A percentile compares a stretch with the other conserved stretches of the same genome.
These are phyloP conservation scores for Spialia ferax DNA, from an alignment of 2,888 invertebrate species.

Conservation along the genomic window DNA sequence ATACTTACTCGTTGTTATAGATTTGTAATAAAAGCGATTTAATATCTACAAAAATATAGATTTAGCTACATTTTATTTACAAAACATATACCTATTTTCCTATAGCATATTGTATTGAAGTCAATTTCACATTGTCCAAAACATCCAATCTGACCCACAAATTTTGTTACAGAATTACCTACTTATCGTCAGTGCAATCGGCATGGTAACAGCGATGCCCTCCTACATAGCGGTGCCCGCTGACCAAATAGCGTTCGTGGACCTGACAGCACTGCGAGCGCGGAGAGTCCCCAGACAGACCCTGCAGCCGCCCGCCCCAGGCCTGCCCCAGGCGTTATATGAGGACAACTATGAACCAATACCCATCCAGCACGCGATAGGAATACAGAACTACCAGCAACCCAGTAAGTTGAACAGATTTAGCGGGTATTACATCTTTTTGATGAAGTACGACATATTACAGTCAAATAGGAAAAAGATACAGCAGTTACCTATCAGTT, in stretches of 20 bases:
- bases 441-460: no score
- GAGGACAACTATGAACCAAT: slow-evolving; percentile 66
- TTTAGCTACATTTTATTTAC: no score
- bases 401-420: slow-evolving; percentile 70
- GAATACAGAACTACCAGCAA: slow-evolving; percentile 55
- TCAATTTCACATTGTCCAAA: no score
- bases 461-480: no score
- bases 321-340: slow-evolving; percentile 57
- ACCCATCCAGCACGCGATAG: slow-evolving; percentile 41
- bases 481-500: no score
- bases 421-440: no score
- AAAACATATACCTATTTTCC: no score
- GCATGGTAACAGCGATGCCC: slow-evolving; percentile 75
- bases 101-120: no score
- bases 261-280: slow-evolving; percentile 73
- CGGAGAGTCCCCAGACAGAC: slow-evolving; percentile 73
- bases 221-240: slow-evolving; percentile 88
- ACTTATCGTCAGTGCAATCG: slow-evolving; percentile 62
- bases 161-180: slow-evolving; percentile 62
- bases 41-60: no score
- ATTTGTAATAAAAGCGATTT: no score
- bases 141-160: not conserved
- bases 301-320: slow-evolving; percentile 64
- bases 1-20: no score
- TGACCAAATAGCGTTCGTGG: slow-evolving; percentile 87